Conservation (phyloP, 2,888 invertebrate species). For the Latheticus oryzae region DNA sequence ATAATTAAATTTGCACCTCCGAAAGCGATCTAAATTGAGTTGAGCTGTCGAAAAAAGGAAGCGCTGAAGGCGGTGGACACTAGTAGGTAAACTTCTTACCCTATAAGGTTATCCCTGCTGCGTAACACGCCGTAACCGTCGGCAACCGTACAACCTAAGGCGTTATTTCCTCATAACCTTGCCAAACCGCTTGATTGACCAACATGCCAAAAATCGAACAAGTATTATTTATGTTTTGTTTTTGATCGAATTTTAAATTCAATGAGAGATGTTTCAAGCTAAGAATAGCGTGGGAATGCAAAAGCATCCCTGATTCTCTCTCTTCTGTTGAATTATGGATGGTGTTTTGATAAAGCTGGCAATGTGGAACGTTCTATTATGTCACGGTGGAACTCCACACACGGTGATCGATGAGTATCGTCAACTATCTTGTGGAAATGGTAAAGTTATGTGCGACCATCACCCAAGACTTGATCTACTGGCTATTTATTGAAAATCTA, state of each 20-base stretch:
- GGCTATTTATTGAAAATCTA: too few species aligned
- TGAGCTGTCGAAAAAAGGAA: slow-evolving; percentile 47
- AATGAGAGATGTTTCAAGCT: slow-evolving; percentile 12
- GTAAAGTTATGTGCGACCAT: slow-evolving; percentile 57
- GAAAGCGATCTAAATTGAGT: slow-evolving; percentile 47
- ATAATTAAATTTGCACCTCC: slow-evolving; percentile 50
- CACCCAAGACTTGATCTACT: slow-evolving; percentile 30
- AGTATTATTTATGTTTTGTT: slow-evolving; percentile 1
- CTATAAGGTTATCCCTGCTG: slow-evolving; percentile 52
- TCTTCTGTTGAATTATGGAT: slow-evolving; percentile 57
- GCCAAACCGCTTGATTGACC: slow-evolving; percentile 36
- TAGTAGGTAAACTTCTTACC: slow-evolving; percentile 56
- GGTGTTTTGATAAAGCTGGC: slow-evolving; percentile 59
- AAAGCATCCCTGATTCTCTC: slow-evolving; percentile 46
- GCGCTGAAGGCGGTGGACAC: slow-evolving; percentile 45
- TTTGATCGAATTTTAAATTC: not conserved
- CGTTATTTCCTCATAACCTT: slow-evolving; percentile 46
- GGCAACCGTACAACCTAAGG: slow-evolving; percentile 34
- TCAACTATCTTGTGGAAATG: slow-evolving; percentile 50
- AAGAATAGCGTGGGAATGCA: slow-evolving; percentile 54
- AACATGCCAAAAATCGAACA: slow-evolving; percentile 28
- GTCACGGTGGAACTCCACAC: slow-evolving; percentile 53
- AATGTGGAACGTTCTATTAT: slow-evolving; percentile 61
- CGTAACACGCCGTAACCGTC: slow-evolving; percentile 45
- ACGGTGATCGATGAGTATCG: slow-evolving; percentile 55